Evolutionary conservation across 2,797 vertebrate genomes (phyloP).

Genomic region (Enteromius thamalakanensis): DNA sequence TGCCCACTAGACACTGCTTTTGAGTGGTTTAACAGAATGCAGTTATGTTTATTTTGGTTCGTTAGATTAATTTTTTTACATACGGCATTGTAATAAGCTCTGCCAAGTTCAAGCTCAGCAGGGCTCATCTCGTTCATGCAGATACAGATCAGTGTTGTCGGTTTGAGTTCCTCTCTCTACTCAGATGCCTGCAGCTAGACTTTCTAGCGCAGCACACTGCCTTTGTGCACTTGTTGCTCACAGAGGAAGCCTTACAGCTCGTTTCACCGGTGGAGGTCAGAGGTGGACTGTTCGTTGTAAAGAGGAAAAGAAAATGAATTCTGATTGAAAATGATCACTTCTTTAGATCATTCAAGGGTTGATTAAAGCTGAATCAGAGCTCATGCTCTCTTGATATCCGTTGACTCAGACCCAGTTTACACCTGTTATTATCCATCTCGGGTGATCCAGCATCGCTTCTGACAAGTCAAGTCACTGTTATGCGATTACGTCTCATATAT

Average conservation of each 20-base stretch:
- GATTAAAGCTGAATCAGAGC: slow-evolving; percentile 1
- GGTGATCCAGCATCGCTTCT: neutral
- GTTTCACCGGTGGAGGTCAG: slow-evolving; percentile 12
- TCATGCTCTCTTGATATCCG: neutral
- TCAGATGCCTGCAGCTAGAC: slow-evolving; percentile 8
- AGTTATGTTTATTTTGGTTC: neutral
- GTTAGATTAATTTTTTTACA: neutral
- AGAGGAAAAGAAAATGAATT: neutral
- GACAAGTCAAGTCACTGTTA: neutral
- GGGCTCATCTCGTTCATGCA: neutral
- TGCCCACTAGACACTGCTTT: neutral
- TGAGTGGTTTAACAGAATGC: neutral
- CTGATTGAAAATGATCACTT: neutral
- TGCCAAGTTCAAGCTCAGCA: neutral
- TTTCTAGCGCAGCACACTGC: slow-evolving; percentile 12
- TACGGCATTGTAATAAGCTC: neutral
- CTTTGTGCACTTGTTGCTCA: slow-evolving; percentile 28
- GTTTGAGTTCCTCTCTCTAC: slow-evolving; percentile 13
- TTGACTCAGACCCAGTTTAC: neutral
- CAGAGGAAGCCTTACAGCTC: neutral
- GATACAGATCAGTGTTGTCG: neutral
- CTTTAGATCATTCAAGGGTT: neutral
- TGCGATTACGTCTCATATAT: neutral
- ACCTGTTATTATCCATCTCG: neutral
- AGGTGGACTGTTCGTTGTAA: neutral